Conservation (phyloP, 2,888 invertebrate species). For the Nephrotoma appendiculata region DNA sequence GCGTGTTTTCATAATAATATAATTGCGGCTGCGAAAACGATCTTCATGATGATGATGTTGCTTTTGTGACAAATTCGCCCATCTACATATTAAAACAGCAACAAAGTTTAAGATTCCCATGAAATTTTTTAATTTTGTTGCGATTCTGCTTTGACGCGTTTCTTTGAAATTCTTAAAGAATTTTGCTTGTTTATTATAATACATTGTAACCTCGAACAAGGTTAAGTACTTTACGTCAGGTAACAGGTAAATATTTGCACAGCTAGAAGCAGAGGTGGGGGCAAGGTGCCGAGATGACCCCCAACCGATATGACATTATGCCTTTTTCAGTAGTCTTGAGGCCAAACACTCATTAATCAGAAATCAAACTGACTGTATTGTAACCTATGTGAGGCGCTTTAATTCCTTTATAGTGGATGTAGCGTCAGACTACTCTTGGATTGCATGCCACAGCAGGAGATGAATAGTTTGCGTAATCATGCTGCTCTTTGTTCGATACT, state of each 20-base stretch:
- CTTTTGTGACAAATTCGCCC: background rate
- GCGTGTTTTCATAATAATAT: background rate
- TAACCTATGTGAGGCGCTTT: too few species aligned
- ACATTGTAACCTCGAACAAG: background rate
- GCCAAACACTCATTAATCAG: too few species aligned
- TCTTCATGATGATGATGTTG: background rate
- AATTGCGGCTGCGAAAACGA: background rate
- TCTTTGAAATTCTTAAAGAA: background rate
- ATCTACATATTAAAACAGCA: background rate
- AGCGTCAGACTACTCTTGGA: too few species aligned
- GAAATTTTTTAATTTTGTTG: background rate
- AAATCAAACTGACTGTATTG: too few species aligned
- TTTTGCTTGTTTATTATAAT: background rate
- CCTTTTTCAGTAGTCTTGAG: too few species aligned
- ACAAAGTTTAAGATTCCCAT: background rate
- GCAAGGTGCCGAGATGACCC: too few species aligned
- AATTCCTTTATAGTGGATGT: too few species aligned
- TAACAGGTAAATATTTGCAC: background rate
- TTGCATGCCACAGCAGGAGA: too few species aligned
- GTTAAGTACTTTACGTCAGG: background rate
- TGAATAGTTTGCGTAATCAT: too few species aligned
- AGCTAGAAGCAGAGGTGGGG: background rate
- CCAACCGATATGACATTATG: too few species aligned
- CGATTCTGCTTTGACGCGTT: background rate
- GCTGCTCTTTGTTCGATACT: too few species aligned